Conservation (phyloP, 2,888 invertebrate genomes). For the Phoenoteleia sp. region DNA sequence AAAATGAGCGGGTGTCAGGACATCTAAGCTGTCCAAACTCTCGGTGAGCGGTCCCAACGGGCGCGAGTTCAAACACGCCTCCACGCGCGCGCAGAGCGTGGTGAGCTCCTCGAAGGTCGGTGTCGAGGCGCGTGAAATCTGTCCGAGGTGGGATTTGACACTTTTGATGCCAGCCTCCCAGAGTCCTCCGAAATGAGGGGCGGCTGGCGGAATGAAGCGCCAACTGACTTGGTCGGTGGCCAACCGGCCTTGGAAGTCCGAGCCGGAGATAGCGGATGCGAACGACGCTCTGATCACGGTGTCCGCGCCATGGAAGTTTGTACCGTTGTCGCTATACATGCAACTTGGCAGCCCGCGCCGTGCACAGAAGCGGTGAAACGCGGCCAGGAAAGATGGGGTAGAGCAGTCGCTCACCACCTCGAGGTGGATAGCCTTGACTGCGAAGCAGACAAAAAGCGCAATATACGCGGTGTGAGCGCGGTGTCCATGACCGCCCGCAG, state of each 20-base stretch:
- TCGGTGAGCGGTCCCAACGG: background rate
- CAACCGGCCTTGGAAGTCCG: background rate
- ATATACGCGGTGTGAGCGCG: too few species aligned
- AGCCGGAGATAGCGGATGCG: too few species aligned
- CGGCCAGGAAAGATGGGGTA: too few species aligned
- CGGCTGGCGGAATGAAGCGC: slow-evolving; percentile 2
- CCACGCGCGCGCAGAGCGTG: background rate
- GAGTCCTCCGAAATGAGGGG: slow-evolving; percentile 14
- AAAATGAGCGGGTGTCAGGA: background rate
- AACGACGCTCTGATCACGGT: too few species aligned
- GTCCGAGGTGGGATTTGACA: slow-evolving; percentile 3
- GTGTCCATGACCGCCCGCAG: too few species aligned
- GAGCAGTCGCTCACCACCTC: too few species aligned
- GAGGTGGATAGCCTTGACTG: too few species aligned
- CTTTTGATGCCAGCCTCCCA: slow-evolving; percentile 5
- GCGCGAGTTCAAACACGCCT: slow-evolving; percentile 2
- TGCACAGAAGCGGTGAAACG: too few species aligned
- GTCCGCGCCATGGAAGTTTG: too few species aligned
- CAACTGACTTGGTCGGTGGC: background rate
- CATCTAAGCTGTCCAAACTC: background rate
- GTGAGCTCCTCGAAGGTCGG: background rate
- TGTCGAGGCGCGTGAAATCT: background rate
- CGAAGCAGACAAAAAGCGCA: too few species aligned
- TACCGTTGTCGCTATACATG: too few species aligned
- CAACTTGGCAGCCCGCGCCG: too few species aligned